Evolutionary conservation across 2,888 invertebrate species (phyloP), one percentile per base, ranked within the genome.

Genomic region (Sesia apiformis): DNA sequence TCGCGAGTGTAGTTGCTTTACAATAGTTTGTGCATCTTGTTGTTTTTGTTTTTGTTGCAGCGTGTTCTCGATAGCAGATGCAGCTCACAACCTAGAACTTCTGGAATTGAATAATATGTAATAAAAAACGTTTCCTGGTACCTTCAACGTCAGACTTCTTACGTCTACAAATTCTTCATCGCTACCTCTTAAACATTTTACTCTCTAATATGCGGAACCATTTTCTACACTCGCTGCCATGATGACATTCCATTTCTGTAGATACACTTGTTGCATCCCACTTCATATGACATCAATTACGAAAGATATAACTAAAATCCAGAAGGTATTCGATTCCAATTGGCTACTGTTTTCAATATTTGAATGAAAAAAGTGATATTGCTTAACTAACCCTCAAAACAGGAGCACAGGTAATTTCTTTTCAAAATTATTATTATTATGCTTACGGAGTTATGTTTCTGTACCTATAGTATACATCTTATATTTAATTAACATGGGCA

Each of bases 41-140:
- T 74, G 78, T 84, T 81, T 56, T 73, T 79, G 64, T 79, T 81
- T 87, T 75, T 89, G 87, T 89, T 89, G 85, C 88, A 89, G 88
- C 71, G 76, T 77, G 71, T 77, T 77, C 72, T 75, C 76, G 67
- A 76, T 79, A 76, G 72, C 82, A 72, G 83, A 73, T 76, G 84
- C 82, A 69, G 82, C 69, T 73, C 79, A 65, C 75, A 79, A 73
- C 72, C 74, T 78, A 72, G 75, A 71, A 59, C 72, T 72, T 70
- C 73, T 67, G 77, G 80, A 75, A 64, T 72, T 72, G 67, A 81
- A 71, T 79, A 71, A 81, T 66, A 70, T 72, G 65, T 72, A 72
- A 65, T 76, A 70, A 69, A 8, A 8, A 46, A 8, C n/a, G 0
- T 46, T 46, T 46, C 3, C 3, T n/a, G 46, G 46, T 46, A 46